Evolutionary conservation across 2,797 vertebrate species (phyloP).

Genomic region (Simalia tracyae): DNA sequence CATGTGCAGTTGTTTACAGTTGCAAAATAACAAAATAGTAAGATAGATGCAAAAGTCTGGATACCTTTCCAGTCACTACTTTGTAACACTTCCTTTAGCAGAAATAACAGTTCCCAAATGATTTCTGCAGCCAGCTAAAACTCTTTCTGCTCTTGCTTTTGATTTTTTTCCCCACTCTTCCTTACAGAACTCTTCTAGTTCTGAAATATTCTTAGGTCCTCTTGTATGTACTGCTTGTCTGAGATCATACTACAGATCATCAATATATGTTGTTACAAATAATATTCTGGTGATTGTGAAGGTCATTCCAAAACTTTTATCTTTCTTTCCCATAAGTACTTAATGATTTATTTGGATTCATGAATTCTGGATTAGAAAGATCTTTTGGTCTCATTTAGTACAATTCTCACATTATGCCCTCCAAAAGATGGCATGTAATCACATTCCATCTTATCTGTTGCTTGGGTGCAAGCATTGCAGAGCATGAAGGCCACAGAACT

Average conservation of each 20-base stretch:
- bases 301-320: not conserved
- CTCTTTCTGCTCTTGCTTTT: not conserved
- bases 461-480: not conserved
- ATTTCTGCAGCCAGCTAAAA: not conserved
- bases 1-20: not conserved
- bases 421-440: not conserved
- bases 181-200: not conserved
- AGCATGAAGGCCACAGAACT: not conserved
- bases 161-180: not conserved
- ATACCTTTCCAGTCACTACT: not conserved
- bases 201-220: not conserved
- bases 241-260: not conserved
- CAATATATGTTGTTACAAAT: not conserved
- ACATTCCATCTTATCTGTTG: not conserved
- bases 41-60: not conserved
- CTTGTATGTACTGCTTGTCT: not conserved
- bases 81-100: not conserved
- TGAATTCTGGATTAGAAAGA: no score
- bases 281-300: not conserved
- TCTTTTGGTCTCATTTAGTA: not conserved
- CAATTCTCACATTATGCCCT: not conserved
- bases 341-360: not conserved
- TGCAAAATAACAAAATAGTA: not conserved
- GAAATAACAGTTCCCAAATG: not conserved
- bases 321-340: not conserved